Percentiles rank a stretch among this genome's conserved stretches.
phyloP scores from a whole-genome alignment of 2,113 vertebrate genomes.

The Pseudois nayaur region DNA sequence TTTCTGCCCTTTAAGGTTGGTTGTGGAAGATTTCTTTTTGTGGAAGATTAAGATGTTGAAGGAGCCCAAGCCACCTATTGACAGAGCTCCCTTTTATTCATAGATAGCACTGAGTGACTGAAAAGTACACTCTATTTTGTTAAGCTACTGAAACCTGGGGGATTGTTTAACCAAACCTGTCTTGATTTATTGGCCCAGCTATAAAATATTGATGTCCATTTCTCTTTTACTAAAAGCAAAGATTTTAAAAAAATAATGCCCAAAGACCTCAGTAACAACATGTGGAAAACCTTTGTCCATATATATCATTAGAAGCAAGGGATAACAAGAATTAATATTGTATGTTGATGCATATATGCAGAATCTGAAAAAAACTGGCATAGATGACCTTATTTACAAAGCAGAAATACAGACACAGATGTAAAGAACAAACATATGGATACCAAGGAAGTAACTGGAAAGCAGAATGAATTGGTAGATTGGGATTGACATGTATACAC shows the following conservation, averaged over 20 bases:
- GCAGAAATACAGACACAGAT: neutral
- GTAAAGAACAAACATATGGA: neutral
- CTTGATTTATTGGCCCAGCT: neutral
- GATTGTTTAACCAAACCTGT: neutral
- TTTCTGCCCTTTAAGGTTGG: neutral
- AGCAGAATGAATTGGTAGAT: neutral
- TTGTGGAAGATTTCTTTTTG: neutral
- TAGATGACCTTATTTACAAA: neutral
- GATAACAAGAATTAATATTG: neutral
- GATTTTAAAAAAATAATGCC: neutral
- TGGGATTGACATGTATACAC: neutral
- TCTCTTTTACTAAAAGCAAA: neutral
- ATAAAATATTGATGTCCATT: neutral
- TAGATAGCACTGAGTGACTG: neutral
- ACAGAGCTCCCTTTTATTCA: neutral
- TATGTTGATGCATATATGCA: neutral
- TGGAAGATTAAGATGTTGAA: neutral
- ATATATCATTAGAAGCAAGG: neutral
- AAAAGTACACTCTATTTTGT: neutral
- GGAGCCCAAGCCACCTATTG: accelerated
- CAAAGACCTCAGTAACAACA: neutral
- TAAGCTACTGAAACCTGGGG: neutral
- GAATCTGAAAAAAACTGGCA: neutral
- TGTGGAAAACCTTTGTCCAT: neutral
- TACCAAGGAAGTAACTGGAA: neutral